Base-by-base conservation (phyloP, 2,797 vertebrate species). In the Pyrocephalus nanus region DNA sequence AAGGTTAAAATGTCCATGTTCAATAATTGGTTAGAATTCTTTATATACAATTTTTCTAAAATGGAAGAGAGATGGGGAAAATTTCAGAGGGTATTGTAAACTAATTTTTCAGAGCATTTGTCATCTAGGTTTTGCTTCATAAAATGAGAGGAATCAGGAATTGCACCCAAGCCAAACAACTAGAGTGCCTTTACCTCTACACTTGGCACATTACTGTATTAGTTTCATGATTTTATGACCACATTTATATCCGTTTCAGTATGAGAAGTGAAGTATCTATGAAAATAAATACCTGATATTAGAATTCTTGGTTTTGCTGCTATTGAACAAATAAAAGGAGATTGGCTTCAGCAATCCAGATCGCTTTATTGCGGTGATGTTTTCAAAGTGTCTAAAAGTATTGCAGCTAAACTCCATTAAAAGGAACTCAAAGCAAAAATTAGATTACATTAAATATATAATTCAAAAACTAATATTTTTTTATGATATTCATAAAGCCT, bases 1-100 rank as follows among this genome's bases (percentile, higher is more conserved):
- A 83, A 96, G 40, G 91, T 86, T 95, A 57, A 93, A 96, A 95
- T 84, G 86, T 92, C 85, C 53, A 6, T 92, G 86, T 96, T 96
- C 76, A 90, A 42, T 61, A 78, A 74, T 71, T 47, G 34, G 25
- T 92, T 80, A 57, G 69, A 94, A 79, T 54, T 88, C 91, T 94
- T 92, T 94, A 86, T 88, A 8, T 58, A 15, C 47, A 20, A 7
- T 73, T 84, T 79, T 83, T 88, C 66, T 88, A 62, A 66, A 96
- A 79, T 30, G 25, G 29, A 91, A 83, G 54, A 66, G 27, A 54
- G 45, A 71, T 50, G 8, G 72, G 48, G 26, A 90, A 71, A 78
- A 8, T 82, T 64, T 65, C 2, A 22, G n/a, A 48, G 19, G 14
- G 26, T 17, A 45, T 70, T 69, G 30, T 73, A 87, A 4, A 7